Percentiles rank a stretch among this genome's conserved stretches.
phyloP scores from a whole-genome alignment of 2,113 vertebrate species.

The Amphilophus citrinellus region DNA sequence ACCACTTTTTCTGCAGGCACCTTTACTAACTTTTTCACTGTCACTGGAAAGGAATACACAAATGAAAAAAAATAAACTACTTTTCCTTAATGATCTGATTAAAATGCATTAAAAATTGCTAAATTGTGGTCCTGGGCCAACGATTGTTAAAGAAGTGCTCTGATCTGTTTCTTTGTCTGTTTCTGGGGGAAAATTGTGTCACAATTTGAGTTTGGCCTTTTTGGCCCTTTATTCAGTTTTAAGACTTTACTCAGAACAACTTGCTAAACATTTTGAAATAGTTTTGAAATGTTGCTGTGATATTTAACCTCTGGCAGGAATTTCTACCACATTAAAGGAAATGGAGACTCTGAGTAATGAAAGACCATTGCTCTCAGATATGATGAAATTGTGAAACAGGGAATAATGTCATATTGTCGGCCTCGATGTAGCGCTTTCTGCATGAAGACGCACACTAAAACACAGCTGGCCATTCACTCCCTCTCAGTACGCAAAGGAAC shows the following conservation, averaged over 20 bases:
- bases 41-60: background rate
- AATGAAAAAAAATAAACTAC: background rate
- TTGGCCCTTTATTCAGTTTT: background rate
- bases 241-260: background rate
- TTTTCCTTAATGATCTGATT: background rate
- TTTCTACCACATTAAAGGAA: constrained; percentile 26
- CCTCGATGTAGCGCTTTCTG: constrained; percentile 28
- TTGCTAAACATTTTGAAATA: constrained; percentile 27
- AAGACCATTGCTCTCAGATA: constrained; percentile 30
- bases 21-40: background rate
- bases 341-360: constrained; percentile 32
- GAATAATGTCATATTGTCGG: constrained; percentile 49
- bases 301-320: constrained; percentile 33
- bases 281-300: constrained; percentile 31
- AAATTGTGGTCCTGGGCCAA: background rate
- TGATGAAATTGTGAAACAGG: constrained; percentile 47
- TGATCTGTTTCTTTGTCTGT: background rate
- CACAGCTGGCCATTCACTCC: constrained; percentile 71
- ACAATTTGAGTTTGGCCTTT: background rate
- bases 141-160: background rate
- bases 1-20: background rate
- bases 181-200: background rate
- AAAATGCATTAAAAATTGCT: background rate
- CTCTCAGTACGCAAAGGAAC: constrained; percentile 63
- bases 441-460: constrained; percentile 41